Percentiles rank a stretch among this genome's conserved stretches.
phyloP scores from a whole-genome alignment of 2,113 vertebrate species.

The Chamaetylas fuelleborni region DNA sequence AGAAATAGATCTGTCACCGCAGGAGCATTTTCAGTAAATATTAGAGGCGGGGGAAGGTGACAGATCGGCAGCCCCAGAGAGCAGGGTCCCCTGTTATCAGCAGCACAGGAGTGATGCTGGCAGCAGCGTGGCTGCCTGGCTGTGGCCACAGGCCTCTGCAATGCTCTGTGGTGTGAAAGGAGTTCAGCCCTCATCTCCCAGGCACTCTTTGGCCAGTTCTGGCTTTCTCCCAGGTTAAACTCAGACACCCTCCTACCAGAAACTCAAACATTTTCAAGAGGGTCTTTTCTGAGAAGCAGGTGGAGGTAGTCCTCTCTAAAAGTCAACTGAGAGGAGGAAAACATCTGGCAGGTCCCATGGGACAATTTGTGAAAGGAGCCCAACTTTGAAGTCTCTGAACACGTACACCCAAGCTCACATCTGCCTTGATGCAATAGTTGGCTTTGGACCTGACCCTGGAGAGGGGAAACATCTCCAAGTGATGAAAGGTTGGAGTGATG shows the following conservation, averaged over 20 bases:
- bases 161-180: rapidly evolving
- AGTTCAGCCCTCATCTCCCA: not conserved
- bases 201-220: not conserved
- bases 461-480: not conserved
- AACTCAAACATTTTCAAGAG: not conserved
- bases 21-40: constrained; percentile 16
- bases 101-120: not conserved
- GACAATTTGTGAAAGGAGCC: not conserved
- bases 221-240: not conserved
- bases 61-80: constrained; percentile 9
- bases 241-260: not conserved
- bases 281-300: not conserved
- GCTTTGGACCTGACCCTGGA: not conserved
- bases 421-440: not conserved
- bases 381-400: not conserved
- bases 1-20: constrained; percentile 48
- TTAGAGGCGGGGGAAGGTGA: constrained; percentile 8
- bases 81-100: not conserved
- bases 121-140: not conserved
- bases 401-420: not conserved
- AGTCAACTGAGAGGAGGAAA: not conserved
- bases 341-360: not conserved
- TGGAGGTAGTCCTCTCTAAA: not conserved
- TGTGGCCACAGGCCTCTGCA: not conserved
- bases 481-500: not conserved